A percentile compares a stretch with the other conserved stretches of the same genome.
These are phyloP conservation scores for Lepus americanus DNA, from an alignment of 2,113 vertebrate genomes.

Conservation along the genomic window DNA sequence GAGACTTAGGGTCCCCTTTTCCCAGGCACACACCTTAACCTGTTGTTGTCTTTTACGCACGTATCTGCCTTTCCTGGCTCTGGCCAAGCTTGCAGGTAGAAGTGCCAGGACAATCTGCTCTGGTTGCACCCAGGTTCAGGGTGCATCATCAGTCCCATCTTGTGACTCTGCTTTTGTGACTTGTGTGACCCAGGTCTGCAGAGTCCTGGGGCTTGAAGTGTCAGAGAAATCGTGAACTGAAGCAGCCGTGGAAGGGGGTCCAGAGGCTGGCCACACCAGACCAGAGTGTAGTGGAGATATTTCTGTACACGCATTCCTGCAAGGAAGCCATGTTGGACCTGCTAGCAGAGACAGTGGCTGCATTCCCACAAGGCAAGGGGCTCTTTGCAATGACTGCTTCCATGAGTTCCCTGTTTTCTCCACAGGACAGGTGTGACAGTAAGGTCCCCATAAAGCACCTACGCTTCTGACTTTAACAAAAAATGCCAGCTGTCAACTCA, in stretches of 20 bases:
- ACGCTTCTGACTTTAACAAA: background rate
- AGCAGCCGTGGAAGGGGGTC: too few species aligned
- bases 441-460: background rate
- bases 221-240: background rate
- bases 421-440: background rate
- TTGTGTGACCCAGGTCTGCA: background rate
- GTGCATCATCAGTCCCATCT: background rate
- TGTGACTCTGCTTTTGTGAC: conserved; percentile 4
- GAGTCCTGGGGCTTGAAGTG: background rate
- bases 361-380: background rate
- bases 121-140: background rate
- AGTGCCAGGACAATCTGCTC: background rate
- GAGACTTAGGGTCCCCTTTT: background rate
- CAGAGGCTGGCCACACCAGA: background rate
- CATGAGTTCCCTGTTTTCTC: conserved; percentile 31
- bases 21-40: background rate
- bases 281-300: background rate
- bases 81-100: background rate
- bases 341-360: background rate
- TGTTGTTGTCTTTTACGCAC: background rate
- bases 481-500: conserved; percentile 6
- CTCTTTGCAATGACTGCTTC: background rate
- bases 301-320: background rate
- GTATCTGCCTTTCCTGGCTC: background rate
- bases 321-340: background rate